phyloP scores from a whole-genome alignment of 2,113 vertebrate species.

The Paralichthys olivaceus region DNA sequence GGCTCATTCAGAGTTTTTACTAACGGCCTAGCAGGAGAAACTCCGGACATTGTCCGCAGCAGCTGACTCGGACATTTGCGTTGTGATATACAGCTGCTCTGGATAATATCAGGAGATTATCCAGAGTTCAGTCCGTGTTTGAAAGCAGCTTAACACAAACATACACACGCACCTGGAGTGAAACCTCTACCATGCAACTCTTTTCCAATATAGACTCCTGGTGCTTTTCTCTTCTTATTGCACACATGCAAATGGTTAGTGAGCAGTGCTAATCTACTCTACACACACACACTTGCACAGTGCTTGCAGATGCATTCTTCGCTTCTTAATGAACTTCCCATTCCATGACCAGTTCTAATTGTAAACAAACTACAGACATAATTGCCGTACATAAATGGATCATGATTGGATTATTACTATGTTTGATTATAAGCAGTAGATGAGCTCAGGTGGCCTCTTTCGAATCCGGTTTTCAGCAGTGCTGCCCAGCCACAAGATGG shows the following conservation, averaged over 20 bases:
- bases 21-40: too few relatives aligned
- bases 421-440: slow-evolving; percentile 81
- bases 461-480: slow-evolving; percentile 46
- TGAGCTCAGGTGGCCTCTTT: slow-evolving; percentile 78
- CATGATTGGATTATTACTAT: slow-evolving; percentile 80
- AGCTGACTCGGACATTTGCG: too few relatives aligned
- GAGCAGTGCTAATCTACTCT: not conserved
- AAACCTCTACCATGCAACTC: slow-evolving; percentile 12
- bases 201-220: not conserved
- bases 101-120: too few relatives aligned
- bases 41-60: too few relatives aligned
- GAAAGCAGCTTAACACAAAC: not conserved
- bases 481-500: slow-evolving; percentile 57
- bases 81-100: too few relatives aligned
- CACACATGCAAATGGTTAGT: not conserved
- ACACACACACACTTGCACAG: slow-evolving; percentile 10
- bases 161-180: slow-evolving; percentile 25
- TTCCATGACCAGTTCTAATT: slow-evolving; percentile 73
- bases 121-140: too few relatives aligned
- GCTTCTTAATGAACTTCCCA: slow-evolving; percentile 73
- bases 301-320: slow-evolving; percentile 60
- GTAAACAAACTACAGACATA: slow-evolving; percentile 80
- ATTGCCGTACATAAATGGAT: slow-evolving; percentile 74
- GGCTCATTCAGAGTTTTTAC: too few relatives aligned
- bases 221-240: not conserved